A percentile compares a stretch with the other conserved stretches of the same genome.
phyloP scores from a whole-genome alignment of 2,113 vertebrate genomes.

The Butorides virescens region DNA sequence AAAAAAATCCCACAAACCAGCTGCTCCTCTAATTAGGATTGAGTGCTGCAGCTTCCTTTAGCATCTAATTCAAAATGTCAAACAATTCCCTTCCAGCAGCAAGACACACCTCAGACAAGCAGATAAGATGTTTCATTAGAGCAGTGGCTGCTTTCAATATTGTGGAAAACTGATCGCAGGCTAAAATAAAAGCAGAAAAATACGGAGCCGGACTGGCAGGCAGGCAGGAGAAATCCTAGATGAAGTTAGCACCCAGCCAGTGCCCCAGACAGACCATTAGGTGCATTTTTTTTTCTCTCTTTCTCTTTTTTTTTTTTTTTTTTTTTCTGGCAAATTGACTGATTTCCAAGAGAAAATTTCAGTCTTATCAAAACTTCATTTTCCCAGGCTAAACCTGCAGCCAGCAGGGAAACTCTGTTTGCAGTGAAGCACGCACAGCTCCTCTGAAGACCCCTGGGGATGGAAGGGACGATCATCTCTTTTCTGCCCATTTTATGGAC shows the following conservation, averaged over 20 bases:
- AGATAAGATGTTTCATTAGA: slow-evolving; percentile 40
- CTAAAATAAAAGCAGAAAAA: not conserved
- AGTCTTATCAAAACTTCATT: not conserved
- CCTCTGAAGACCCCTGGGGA: not conserved
- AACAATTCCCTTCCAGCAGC: not conserved
- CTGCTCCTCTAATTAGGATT: not conserved
- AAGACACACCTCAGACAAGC: slow-evolving; percentile 21
- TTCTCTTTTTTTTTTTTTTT: not conserved
- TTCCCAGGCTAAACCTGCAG: not conserved
- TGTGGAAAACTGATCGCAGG: not conserved
- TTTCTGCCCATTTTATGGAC: not conserved
- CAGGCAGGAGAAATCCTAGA: not conserved
- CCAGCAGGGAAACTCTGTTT: not conserved
- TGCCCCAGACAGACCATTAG: not conserved
- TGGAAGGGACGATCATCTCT: not conserved
- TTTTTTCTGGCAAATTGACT: not conserved
- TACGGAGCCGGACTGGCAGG: not conserved
- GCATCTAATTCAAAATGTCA: slow-evolving; percentile 7
- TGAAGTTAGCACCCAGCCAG: not conserved
- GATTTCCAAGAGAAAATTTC: not conserved
- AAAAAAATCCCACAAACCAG: not conserved
- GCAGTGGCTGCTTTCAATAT: not conserved
- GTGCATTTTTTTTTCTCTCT: not conserved
- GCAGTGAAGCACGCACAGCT: not conserved
- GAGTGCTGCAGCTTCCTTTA: not conserved